Conservation (phyloP, 2,797 vertebrate genomes). For the Ctenosaura bakeri region DNA sequence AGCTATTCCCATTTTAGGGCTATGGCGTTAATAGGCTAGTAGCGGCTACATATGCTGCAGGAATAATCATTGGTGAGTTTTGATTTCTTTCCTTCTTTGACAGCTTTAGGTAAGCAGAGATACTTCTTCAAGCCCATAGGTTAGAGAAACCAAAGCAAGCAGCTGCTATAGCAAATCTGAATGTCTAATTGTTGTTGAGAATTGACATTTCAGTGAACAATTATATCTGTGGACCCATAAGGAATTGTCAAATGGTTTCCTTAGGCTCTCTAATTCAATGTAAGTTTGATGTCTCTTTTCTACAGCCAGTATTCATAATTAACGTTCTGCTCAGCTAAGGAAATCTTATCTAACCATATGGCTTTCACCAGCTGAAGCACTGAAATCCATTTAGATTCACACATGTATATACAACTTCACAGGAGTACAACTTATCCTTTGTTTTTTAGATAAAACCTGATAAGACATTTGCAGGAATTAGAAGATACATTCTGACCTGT, state of each 20-base stretch:
- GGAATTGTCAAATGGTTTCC: not conserved
- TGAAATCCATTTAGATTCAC: not conserved
- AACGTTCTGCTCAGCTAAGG: not conserved
- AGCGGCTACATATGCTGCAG: not conserved
- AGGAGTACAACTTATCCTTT: not conserved
- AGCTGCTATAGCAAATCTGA: not conserved
- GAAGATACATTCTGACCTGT: not conserved
- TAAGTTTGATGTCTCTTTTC: not conserved
- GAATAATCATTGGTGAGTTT: not conserved
- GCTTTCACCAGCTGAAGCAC: not conserved
- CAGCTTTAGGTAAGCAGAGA: not conserved
- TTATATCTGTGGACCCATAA: too few relatives aligned
- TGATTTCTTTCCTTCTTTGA: not conserved
- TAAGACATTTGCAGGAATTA: not conserved
- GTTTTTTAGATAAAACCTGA: not conserved
- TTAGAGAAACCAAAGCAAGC: too few relatives aligned
- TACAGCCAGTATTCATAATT: not conserved
- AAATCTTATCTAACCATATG: not conserved
- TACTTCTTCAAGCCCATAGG: not conserved
- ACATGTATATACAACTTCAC: not conserved
- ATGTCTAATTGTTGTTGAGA: not conserved
- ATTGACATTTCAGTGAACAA: not conserved
- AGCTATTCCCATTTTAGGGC: not conserved
- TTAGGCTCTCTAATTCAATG: not conserved
- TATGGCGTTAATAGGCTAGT: not conserved